Conservation (phyloP, 1,140 invertebrate species). For the Lucilia sericata region DNA sequence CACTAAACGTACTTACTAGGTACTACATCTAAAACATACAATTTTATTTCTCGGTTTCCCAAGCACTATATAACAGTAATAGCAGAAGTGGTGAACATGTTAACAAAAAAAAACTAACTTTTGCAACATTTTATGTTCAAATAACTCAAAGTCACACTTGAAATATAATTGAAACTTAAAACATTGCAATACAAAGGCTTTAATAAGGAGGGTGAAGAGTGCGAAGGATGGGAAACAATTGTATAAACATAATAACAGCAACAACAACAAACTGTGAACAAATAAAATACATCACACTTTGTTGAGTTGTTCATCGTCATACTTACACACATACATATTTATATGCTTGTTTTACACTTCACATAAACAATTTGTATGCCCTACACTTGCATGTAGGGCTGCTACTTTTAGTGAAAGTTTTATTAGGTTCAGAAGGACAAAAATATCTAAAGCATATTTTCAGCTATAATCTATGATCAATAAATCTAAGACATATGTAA, state of each 20-base stretch:
- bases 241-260: not conserved
- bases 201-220: not conserved
- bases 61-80: not conserved
- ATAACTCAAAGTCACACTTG: slow-evolving; percentile 44
- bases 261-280: slow-evolving; percentile 3
- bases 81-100: slow-evolving; percentile 4
- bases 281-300: slow-evolving; percentile 14
- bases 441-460: too few relatives aligned
- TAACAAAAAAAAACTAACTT: slow-evolving; percentile 3
- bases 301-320: not conserved
- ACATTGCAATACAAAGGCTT: not conserved
- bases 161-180: slow-evolving; percentile 44
- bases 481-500: too few relatives aligned
- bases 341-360: slow-evolving; percentile 18
- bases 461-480: too few relatives aligned
- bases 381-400: not conserved
- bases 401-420: not conserved
- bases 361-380: not conserved
- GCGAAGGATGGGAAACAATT: too few relatives aligned
- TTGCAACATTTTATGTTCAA: slow-evolving; percentile 43
- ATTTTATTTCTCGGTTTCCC: not conserved
- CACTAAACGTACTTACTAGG: not conserved
- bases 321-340: not conserved
- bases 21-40: too few relatives aligned
- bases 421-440: not conserved